Base-by-base conservation (phyloP, 2,113 vertebrate genomes). In the Callipepla squamata region DNA sequence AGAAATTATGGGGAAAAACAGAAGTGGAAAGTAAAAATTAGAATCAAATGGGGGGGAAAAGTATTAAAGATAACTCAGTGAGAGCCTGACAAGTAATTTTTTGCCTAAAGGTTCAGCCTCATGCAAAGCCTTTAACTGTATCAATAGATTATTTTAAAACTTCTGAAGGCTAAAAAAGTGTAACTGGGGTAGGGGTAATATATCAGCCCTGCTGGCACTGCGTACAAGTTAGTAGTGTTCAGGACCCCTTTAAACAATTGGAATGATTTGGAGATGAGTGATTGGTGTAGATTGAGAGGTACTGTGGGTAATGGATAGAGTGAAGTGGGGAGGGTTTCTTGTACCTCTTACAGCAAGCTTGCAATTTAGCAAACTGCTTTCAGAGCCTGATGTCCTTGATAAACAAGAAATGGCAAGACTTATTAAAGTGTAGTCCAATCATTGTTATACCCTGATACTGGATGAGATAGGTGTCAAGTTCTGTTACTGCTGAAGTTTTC, bases 381-480 rank as follows among this genome's bases (percentile, higher is more conserved):
- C 81, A 66, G 50, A 91, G 65, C 61, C 28, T 40, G 3, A 78
- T 68, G 47, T 94, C 68, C 91, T 91, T 92, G 85, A 94, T 83
- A 93, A 93, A 94, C 73, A 68, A 89, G 81, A 78, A 87, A 44
- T 79, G 80, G 81, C 92, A 94, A 80, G 81, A 58, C 82, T 77
- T 23, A 92, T 59, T 94, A 91, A 87, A 95, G 68, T 40, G 68
- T 88, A 90, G 87, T 55, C 69, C 80, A 89, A 72, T 95, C 93
- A 83, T 44, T 85, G 76, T 77, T 90, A 75, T 51, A 58, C 18
- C 72, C 65, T 85, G 76, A 40, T 40, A 83, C 51, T 72, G 68
- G 76, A 92, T 92, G 87, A 91, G 91, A 94, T 72, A 91, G 85
- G 72, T 94, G 91, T 95, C 95, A 92, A 77, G 22, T 89, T 83